A percentile compares a stretch with the other conserved stretches of the same genome.
phyloP scores from a whole-genome alignment of 2,888 invertebrate genomes.

The Perithous albicinctus region DNA sequence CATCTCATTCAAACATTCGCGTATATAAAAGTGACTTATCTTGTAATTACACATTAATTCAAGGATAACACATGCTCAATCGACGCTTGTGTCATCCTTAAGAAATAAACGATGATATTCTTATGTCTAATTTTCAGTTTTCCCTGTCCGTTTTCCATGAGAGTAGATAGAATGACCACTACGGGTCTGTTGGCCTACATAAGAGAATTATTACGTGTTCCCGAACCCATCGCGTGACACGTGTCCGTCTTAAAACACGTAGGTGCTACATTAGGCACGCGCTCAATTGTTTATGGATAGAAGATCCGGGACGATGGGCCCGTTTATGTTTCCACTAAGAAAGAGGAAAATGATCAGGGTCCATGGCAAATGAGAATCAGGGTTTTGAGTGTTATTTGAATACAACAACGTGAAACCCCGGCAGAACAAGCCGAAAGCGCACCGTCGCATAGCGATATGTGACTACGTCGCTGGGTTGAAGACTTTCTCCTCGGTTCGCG shows the following conservation, averaged over 20 bases:
- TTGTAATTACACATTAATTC: no score
- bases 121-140: neutral
- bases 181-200: neutral
- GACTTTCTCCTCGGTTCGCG: constrained; percentile 69
- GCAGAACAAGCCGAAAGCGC: constrained; percentile 28
- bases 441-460: constrained; percentile 34
- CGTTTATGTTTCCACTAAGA: neutral
- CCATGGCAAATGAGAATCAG: neutral
- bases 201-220: constrained; percentile 15
- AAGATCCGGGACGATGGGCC: neutral
- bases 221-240: constrained; percentile 67
- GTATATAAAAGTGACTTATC: no score
- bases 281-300: constrained; percentile 32
- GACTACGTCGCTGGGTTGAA: constrained; percentile 48
- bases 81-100: neutral
- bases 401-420: constrained; percentile 20
- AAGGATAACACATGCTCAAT: no score
- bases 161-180: neutral
- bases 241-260: constrained; percentile 64
- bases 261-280: constrained; percentile 68
- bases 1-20: no score
- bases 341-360: constrained; percentile 8
- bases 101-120: neutral
- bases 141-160: neutral
- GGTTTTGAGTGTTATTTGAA: constrained; percentile 16